Percentiles rank a stretch among this genome's conserved stretches.
Conservation (phyloP, 2,888 invertebrate genomes). For the Agrotis clavis region DNA sequence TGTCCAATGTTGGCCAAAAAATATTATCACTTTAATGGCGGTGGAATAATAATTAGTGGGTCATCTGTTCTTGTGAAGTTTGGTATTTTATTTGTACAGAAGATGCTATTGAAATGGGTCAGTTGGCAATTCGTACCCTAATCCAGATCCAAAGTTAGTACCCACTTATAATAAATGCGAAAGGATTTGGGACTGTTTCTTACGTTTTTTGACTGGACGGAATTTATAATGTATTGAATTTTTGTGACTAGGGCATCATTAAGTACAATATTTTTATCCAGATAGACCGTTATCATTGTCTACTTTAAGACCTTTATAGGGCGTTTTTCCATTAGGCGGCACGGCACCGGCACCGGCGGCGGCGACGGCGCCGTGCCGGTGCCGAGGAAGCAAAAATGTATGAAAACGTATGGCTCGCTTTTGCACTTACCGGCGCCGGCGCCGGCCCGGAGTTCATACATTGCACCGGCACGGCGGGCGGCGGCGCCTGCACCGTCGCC, state of each 20-base stretch:
- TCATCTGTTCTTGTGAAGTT: constrained; percentile 30
- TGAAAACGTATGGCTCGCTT: too few relatives aligned
- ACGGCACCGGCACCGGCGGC: too few relatives aligned
- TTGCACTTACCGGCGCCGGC: too few relatives aligned
- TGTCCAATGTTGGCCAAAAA: constrained; percentile 56
- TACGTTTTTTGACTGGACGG: neutral
- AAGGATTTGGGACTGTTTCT: neutral
- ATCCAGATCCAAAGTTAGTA: neutral
- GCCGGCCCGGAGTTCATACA: too few relatives aligned
- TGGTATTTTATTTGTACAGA: neutral
- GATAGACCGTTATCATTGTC: neutral
- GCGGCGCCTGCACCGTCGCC: too few relatives aligned
- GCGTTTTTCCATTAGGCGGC: too few relatives aligned
- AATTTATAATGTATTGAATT: too few relatives aligned
- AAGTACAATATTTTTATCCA: neutral
- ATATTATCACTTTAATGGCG: constrained; percentile 51
- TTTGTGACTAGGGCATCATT: too few relatives aligned
- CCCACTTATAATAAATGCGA: neutral
- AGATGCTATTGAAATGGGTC: constrained; percentile 12
- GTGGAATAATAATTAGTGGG: constrained; percentile 55
- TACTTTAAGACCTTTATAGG: neutral
- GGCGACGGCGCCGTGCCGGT: too few relatives aligned
- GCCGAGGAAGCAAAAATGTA: too few relatives aligned
- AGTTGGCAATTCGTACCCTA: constrained; percentile 17
- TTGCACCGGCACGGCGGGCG: too few relatives aligned